Percentiles rank a stretch among this genome's conserved stretches.
Conservation (phyloP, 2,797 vertebrate genomes). For the Thaleichthys pacificus region DNA sequence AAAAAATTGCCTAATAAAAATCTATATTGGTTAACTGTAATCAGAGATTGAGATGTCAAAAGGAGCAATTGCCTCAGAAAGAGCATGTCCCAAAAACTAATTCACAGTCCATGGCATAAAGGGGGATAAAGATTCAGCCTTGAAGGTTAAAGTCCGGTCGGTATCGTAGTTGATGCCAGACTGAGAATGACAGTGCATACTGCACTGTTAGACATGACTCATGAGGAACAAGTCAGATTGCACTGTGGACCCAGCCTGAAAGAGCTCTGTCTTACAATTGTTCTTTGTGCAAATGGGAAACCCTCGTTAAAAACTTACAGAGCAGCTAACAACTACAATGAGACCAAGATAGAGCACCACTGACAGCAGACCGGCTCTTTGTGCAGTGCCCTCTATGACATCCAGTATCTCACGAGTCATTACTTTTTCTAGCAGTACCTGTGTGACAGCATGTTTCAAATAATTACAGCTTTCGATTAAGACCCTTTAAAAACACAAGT, state of each 20-base stretch:
- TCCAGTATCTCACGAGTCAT: slow-evolving; percentile 11
- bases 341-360: slow-evolving; percentile 16
- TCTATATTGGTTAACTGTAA: too few relatives aligned
- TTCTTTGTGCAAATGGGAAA: background rate
- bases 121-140: too few relatives aligned
- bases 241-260: background rate
- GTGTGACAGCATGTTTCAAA: background rate
- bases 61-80: too few relatives aligned
- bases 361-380: slow-evolving; percentile 41
- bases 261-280: background rate
- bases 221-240: background rate
- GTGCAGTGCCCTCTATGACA: slow-evolving; percentile 21
- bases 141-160: background rate
- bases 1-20: too few relatives aligned
- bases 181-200: background rate
- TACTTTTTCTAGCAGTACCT: background rate
- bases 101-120: too few relatives aligned
- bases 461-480: too few relatives aligned
- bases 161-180: background rate
- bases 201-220: background rate
- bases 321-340: slow-evolving; percentile 41
- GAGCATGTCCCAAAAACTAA: too few relatives aligned
- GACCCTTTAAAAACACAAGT: too few relatives aligned
- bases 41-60: too few relatives aligned
- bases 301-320: slow-evolving; percentile 49